Base-by-base conservation (phyloP, 2,797 vertebrate species). In the Tokudaia tokunoshimensis region DNA sequence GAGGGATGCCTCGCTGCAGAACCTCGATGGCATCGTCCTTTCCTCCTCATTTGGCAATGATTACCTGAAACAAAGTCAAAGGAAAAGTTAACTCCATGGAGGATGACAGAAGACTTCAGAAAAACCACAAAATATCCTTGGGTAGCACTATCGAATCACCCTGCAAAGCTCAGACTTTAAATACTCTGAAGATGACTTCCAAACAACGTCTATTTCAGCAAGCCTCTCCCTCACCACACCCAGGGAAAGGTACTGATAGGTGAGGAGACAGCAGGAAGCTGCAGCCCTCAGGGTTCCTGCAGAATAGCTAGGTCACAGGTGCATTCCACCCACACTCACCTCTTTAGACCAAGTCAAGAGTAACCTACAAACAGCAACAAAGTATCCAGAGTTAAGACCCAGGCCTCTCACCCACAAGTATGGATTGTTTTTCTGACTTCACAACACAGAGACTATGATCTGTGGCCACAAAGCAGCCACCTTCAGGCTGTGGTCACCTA, bases 41-140 rank as follows among this genome's bases (percentile, higher is more conserved):
- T 99, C 98, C 99, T 99, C 99, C 99, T 99, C 99, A 99, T 99
- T 98, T 98, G 99, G 99, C 97, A 98, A 98, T 98, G 96, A 98
- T 97, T 97, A 98, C 98, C 99, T 99, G 67, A 97, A 98, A 96
- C 3, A 97, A 57, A 98, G n/a, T 2, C 95, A 96, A 31, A 96
- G 15, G 83, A 57, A 7, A 6, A 6, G 37, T 96, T 26, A 94
- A 4, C 26, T 8, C 50, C 91, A 8, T 1, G 1, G 31, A 47
- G 61, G 22, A 15, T n/a, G 34, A 37, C n/a, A 34, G 34, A 6
- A 50, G 22, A 78, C 63, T 26, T 44, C 0, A 74, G 44, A 65
- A 91, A 91, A 41, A 26, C 34, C 59, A 17, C 11, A 2, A 26
- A 24, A 37, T 2, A 19, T 1, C 0, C 12, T 0, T 1, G 29